phyloP scores from a whole-genome alignment of 2,888 invertebrate genomes.

The Polia nebulosa region DNA sequence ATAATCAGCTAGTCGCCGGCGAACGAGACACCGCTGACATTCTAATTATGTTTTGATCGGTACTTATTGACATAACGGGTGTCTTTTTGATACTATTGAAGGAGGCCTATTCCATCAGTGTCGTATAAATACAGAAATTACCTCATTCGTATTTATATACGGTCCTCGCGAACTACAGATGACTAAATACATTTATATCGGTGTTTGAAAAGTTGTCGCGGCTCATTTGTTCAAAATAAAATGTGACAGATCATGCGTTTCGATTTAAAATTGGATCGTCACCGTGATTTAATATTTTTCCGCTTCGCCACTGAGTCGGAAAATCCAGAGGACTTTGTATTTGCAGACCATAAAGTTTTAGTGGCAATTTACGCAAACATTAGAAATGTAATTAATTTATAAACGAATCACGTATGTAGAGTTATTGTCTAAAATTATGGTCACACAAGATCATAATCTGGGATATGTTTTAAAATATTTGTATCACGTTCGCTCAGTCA shows the following conservation, averaged over 20 bases:
- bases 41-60: conserved; percentile 74
- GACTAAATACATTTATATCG: conserved; percentile 58
- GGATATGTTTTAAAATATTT: conserved; percentile 82
- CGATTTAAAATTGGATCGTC: conserved; percentile 52
- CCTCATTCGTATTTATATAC: conserved; percentile 50
- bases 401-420: conserved; percentile 86
- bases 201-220: conserved; percentile 55
- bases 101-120: conserved; percentile 41
- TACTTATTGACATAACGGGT: conserved; percentile 75
- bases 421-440: conserved; percentile 87
- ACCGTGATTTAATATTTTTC: conserved; percentile 42
- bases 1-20: conserved; percentile 72
- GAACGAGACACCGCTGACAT: conserved; percentile 75
- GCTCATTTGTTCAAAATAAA: conserved; percentile 57
- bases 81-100: conserved; percentile 64
- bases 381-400: conserved; percentile 67
- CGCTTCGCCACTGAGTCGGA: conserved; percentile 1
- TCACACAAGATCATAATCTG: conserved; percentile 85
- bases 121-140: conserved; percentile 53
- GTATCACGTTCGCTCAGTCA: conserved; percentile 86
- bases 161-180: conserved; percentile 25
- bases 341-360: conserved; percentile 39
- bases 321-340: conserved; percentile 4
- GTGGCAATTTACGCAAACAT: conserved; percentile 53
- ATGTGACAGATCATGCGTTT: conserved; percentile 46